phyloP scores from a whole-genome alignment of 2,797 vertebrate genomes.

The Rhabdophis nuchalis region DNA sequence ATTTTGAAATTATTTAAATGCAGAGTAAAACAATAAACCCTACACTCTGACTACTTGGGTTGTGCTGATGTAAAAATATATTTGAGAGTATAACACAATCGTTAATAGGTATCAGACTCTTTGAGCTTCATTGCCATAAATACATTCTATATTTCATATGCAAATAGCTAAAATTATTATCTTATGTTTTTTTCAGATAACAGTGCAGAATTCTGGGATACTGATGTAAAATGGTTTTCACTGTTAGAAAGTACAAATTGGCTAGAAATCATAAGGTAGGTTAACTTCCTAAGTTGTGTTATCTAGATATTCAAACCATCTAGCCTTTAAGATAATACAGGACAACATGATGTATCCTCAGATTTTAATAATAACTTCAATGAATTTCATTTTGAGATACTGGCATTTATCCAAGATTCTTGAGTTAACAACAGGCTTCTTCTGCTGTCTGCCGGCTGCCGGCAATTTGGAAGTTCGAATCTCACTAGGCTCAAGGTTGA shows the following conservation, averaged over 20 bases:
- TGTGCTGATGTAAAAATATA: background rate
- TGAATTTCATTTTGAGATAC: background rate
- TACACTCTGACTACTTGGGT: background rate
- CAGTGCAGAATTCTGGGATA: slow-evolving; percentile 83
- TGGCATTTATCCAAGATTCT: background rate
- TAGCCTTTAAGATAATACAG: background rate
- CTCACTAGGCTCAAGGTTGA: too few relatives aligned
- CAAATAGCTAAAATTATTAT: background rate
- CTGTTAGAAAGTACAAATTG: slow-evolving; percentile 82
- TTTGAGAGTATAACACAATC: background rate
- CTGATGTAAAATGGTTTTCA: slow-evolving; percentile 88
- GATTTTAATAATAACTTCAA: background rate
- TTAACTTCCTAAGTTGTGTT: background rate
- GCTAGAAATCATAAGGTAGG: slow-evolving; percentile 85
- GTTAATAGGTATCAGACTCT: background rate
- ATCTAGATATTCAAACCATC: background rate
- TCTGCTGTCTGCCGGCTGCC: too few relatives aligned
- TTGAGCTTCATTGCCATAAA: background rate
- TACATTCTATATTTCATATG: background rate
- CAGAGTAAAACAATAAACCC: background rate
- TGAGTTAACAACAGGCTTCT: background rate
- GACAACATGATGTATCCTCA: background rate
- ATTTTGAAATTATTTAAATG: background rate
- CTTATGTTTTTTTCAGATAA: slow-evolving; percentile 70
- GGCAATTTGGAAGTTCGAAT: too few relatives aligned